phyloP scores from a whole-genome alignment of 2,888 invertebrate genomes.

The Drosophila quinaria region DNA sequence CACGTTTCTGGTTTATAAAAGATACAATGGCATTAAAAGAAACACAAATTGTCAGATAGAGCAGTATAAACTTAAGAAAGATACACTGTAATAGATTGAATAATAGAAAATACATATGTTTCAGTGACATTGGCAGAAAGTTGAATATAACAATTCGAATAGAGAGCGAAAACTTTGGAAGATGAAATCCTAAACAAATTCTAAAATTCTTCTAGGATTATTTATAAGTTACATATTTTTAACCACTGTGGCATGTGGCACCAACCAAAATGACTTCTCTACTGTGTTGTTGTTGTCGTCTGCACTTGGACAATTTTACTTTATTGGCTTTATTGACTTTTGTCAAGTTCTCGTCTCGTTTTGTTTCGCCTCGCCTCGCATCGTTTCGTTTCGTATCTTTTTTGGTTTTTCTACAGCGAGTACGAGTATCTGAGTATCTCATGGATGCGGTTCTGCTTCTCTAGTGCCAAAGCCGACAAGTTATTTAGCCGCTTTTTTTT shows the following conservation, averaged over 20 bases:
- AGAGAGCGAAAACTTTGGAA: background rate
- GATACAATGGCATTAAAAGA: conserved; percentile 3
- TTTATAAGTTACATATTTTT: background rate
- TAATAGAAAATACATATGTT: background rate
- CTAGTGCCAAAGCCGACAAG: conserved; percentile 60
- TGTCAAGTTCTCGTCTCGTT: conserved; percentile 70
- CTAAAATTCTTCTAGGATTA: background rate
- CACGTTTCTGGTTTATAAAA: background rate
- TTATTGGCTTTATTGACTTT: conserved; percentile 82
- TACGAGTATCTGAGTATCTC: conserved; percentile 35
- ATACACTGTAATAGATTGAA: background rate
- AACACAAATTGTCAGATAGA: background rate
- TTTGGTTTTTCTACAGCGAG: conserved; percentile 9
- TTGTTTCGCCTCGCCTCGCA: conserved; percentile 41
- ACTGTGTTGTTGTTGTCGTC: conserved; percentile 25
- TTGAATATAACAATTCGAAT: background rate
- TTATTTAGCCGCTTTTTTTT: conserved; percentile 61
- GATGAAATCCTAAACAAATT: background rate
- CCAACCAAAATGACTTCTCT: conserved; percentile 6
- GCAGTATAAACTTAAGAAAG: background rate
- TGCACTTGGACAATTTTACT: conserved; percentile 59
- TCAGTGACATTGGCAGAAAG: background rate
- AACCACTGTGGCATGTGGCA: conserved; percentile 15
- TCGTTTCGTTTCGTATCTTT: conserved; percentile 16
- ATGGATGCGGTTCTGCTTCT: conserved; percentile 45